Conservation (phyloP, 1,140 invertebrate genomes). For the Ctenoplectra terminalis region DNA sequence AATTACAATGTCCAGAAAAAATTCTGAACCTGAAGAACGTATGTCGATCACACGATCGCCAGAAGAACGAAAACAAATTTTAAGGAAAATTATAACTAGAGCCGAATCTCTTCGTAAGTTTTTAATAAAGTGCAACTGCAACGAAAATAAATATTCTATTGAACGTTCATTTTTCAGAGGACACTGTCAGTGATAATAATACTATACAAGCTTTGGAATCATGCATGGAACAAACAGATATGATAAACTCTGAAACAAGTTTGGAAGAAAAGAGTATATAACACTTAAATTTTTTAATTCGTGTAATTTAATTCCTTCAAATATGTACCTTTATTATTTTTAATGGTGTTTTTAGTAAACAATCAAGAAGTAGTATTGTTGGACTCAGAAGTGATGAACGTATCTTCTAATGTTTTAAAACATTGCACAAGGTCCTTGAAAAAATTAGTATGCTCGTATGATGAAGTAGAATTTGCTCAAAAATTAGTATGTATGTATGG, state of each 20-base stretch:
- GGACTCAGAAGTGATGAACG: constrained; percentile 76
- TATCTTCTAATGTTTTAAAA: constrained; percentile 75
- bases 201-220: constrained; percentile 61
- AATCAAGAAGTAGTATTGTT: constrained; percentile 77
- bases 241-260: constrained; percentile 64
- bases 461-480: constrained; percentile 69
- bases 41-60: constrained; percentile 42
- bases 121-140: background rate
- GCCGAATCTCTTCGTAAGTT: constrained; percentile 62
- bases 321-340: constrained; percentile 17
- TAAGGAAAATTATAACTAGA: constrained; percentile 53
- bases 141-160: background rate
- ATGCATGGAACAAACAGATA: constrained; percentile 64
- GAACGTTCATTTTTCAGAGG: constrained; percentile 59
- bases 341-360: constrained; percentile 52
- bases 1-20: constrained; percentile 2
- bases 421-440: constrained; percentile 70
- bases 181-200: constrained; percentile 27
- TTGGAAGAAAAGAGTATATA: constrained; percentile 70
- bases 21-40: background rate
- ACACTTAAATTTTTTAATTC: background rate
- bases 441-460: constrained; percentile 71
- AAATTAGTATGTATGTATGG: constrained; percentile 70
- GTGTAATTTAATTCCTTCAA: constrained; percentile 3
- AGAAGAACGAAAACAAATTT: constrained; percentile 60